Percentiles rank a stretch among this genome's conserved stretches.
These are phyloP conservation scores for Austrofundulus limnaeus DNA, from an alignment of 2,113 vertebrate genomes.

Conservation along the genomic window DNA sequence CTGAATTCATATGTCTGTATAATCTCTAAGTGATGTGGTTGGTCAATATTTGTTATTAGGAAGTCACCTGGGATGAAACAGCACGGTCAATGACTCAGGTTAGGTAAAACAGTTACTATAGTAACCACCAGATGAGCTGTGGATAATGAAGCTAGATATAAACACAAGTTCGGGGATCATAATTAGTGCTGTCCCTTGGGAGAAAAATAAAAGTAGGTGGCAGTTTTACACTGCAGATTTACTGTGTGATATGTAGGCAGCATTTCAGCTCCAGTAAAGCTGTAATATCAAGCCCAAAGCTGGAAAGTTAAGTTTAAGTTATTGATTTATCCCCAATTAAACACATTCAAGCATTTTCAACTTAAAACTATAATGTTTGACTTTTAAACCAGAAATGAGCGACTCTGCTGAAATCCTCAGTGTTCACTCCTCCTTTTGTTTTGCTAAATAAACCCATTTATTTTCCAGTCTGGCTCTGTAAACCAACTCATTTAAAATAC, in stretches of 20 bases:
- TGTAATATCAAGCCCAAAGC: constrained; percentile 2
- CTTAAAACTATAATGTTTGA: neutral
- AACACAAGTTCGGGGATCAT: constrained; percentile 46
- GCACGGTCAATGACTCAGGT: constrained; percentile 15
- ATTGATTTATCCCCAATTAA: constrained; percentile 18
- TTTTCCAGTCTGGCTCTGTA: constrained; percentile 9
- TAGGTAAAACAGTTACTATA: constrained; percentile 46
- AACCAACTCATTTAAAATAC: constrained; percentile 32
- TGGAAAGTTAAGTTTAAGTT: constrained; percentile 6
- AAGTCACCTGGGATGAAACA: constrained; percentile 23
- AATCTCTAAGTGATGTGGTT: constrained; percentile 2
- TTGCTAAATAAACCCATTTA: neutral
- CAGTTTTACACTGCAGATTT: constrained; percentile 37
- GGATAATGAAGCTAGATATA: constrained; percentile 47
- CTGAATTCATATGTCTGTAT: constrained; percentile 3
- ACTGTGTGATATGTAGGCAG: constrained; percentile 26
- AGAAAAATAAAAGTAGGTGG: constrained; percentile 22
- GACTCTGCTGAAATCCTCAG: neutral
- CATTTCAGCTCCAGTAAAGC: constrained; percentile 15
- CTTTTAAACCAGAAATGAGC: constrained; percentile 5
- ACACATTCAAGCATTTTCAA: constrained; percentile 1
- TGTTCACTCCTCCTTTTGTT: neutral
- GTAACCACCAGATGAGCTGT: constrained; percentile 48
- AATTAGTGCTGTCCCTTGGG: constrained; percentile 47
- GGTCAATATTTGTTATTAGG: constrained; percentile 22